Percentiles rank a stretch among this genome's conserved stretches.
Evolutionary conservation across 2,113 vertebrate species (phyloP).

Genomic region (Hyla sarda): DNA sequence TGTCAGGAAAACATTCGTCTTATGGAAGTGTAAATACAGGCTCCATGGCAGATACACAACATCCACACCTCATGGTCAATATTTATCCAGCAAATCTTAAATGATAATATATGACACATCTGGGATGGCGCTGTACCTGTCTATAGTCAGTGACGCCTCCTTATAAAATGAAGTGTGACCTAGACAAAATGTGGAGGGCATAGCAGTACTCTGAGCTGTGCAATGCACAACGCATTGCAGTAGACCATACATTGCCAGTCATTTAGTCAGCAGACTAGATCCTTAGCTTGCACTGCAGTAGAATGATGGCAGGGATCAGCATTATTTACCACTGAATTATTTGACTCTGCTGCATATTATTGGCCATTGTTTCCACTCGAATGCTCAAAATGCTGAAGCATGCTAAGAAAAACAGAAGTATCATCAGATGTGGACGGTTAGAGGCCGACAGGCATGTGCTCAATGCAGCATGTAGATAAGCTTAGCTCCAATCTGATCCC

Average conservation of each 20-base stretch:
- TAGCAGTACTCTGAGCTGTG: neutral
- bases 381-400: neutral
- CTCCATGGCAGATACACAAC: neutral
- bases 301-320: conserved; percentile 7
- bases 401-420: neutral
- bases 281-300: neutral
- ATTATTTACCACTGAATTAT: neutral
- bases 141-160: neutral
- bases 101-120: neutral
- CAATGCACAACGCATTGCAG: conserved; percentile 43
- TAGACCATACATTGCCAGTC: neutral
- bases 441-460: conserved; percentile 6
- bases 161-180: neutral
- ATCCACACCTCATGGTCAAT: neutral
- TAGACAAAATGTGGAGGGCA: conserved; percentile 5
- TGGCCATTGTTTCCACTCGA: neutral
- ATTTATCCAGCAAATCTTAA: neutral
- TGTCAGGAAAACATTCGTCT: neutral
- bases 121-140: neutral
- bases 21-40: neutral
- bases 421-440: conserved; percentile 13
- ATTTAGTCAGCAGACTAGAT: conserved; percentile 1
- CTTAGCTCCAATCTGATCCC: neutral
- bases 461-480: conserved; percentile 8
- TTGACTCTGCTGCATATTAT: conserved; percentile 5